Evolutionary conservation across 1,140 invertebrate species (phyloP).

Genomic region (Diachasma alloeum): DNA sequence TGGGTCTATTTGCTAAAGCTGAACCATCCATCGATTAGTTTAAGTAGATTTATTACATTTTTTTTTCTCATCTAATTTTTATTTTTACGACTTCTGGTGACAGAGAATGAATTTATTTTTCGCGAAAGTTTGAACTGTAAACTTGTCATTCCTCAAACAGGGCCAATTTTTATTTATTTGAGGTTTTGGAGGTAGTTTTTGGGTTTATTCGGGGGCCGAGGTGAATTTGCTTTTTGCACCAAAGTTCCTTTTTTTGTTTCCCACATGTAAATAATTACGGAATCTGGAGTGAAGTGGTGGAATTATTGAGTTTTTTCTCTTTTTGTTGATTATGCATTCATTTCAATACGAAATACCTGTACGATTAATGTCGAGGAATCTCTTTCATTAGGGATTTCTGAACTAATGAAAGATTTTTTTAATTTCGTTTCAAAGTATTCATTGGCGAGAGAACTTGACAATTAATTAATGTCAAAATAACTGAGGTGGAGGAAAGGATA

Average conservation of each 20-base stretch:
- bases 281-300: not conserved
- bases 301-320: not conserved
- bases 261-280: not conserved
- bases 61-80: not conserved
- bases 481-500: no score
- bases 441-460: no score
- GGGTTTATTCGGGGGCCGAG: not conserved
- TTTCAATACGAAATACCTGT: no score
- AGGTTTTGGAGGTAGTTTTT: not conserved
- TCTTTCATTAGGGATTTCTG: no score
- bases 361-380: no score
- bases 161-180: constrained; percentile 19
- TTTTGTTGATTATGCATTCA: no score
- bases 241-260: not conserved
- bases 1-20: not conserved
- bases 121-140: not conserved
- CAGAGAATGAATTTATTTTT: not conserved
- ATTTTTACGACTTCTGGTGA: not conserved
- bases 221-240: not conserved
- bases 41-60: not conserved
- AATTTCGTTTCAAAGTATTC: no score
- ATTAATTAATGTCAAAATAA: no score
- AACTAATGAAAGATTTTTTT: no score
- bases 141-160: constrained; percentile 21
- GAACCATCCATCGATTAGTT: constrained; percentile 26